Conservation (phyloP, 2,797 vertebrate species). For the Adrianichthys oophorus region DNA sequence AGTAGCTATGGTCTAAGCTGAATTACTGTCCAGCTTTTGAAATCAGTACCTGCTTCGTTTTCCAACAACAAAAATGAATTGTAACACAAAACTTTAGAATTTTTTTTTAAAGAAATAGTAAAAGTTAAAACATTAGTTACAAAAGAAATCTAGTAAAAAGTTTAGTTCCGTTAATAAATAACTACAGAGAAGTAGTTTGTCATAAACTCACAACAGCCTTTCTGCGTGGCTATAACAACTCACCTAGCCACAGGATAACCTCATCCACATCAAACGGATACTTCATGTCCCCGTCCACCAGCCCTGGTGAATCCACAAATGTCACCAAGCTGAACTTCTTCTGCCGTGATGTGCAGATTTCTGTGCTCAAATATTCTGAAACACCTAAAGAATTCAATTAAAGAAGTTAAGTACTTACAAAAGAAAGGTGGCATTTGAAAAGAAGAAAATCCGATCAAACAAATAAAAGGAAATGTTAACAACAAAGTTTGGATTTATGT, state of each 20-base stretch:
- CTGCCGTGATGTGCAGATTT: conserved; percentile 86
- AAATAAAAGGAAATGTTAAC: not conserved
- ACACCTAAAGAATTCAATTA: conserved; percentile 68
- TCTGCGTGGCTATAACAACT: conserved; percentile 18
- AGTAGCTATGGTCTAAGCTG: not conserved
- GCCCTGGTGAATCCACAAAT: conserved; percentile 84
- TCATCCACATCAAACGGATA: conserved; percentile 89
- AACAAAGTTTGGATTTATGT: not conserved
- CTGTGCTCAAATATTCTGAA: conserved; percentile 84
- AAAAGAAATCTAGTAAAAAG: too few relatives aligned
- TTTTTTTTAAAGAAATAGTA: too few relatives aligned
- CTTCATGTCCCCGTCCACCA: conserved; percentile 89
- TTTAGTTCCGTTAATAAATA: too few relatives aligned
- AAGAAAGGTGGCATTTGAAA: not conserved
- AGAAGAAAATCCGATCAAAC: not conserved
- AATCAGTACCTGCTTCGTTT: too few relatives aligned
- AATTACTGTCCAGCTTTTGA: too few relatives aligned
- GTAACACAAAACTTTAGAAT: too few relatives aligned
- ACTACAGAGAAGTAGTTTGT: too few relatives aligned
- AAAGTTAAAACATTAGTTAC: too few relatives aligned
- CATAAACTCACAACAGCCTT: not conserved
- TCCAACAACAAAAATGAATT: too few relatives aligned
- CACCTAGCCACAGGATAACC: conserved; percentile 84
- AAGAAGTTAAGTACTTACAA: not conserved
- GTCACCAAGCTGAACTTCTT: conserved; percentile 87